Conservation (phyloP, 1,140 invertebrate species). For the Tachypleus tridentatus region DNA sequence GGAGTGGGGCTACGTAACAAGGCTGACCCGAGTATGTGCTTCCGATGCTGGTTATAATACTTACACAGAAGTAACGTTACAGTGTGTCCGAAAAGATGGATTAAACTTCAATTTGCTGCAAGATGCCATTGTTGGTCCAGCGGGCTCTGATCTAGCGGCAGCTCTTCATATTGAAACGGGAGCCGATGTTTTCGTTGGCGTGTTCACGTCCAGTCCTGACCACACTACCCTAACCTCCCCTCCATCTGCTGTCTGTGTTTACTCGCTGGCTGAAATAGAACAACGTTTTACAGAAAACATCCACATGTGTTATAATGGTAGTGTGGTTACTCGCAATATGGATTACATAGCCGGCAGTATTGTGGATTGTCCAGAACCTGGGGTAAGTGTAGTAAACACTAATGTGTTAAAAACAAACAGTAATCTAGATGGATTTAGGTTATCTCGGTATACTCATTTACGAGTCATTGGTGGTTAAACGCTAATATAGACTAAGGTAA, state of each 20-base stretch:
- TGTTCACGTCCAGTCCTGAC: slow-evolving; percentile 69
- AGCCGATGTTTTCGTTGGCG: slow-evolving; percentile 53
- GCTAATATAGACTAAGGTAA: background rate
- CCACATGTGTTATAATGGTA: slow-evolving; percentile 91
- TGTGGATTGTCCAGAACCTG: slow-evolving; percentile 69
- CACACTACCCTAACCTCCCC: slow-evolving; percentile 59
- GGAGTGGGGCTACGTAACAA: slow-evolving; percentile 80
- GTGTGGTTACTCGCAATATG: slow-evolving; percentile 76
- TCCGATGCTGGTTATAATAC: slow-evolving; percentile 81
- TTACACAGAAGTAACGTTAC: slow-evolving; percentile 68
- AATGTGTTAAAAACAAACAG: too few species aligned
- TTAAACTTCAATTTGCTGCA: slow-evolving; percentile 73
- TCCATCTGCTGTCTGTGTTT: slow-evolving; percentile 58
- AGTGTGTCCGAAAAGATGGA: slow-evolving; percentile 50
- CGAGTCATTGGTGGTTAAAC: background rate
- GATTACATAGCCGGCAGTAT: slow-evolving; percentile 81
- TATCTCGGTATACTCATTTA: too few species aligned
- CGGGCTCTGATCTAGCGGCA: slow-evolving; percentile 36
- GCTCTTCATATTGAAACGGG: slow-evolving; percentile 60
- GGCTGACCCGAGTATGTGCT: slow-evolving; percentile 80
- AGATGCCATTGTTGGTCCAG: slow-evolving; percentile 70
- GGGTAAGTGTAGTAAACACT: slow-evolving; percentile 37
- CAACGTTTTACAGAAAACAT: slow-evolving; percentile 89
- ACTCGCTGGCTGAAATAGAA: slow-evolving; percentile 65
- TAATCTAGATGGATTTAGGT: too few species aligned